These are phyloP conservation scores for Sisor rabdophorus DNA, from an alignment of 2,113 vertebrate species.

Conservation along the genomic window DNA sequence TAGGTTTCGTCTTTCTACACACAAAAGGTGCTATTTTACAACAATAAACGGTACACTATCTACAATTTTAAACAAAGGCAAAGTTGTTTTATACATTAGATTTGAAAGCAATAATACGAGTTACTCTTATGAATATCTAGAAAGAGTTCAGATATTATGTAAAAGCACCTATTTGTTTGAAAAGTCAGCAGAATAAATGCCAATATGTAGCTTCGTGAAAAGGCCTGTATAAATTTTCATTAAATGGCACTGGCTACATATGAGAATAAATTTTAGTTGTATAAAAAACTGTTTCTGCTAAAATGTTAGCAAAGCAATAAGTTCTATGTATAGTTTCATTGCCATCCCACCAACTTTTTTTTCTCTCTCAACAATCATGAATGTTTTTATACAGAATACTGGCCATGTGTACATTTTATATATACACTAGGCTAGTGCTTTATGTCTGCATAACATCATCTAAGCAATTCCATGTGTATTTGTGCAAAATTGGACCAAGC, in stretches of 20 bases:
- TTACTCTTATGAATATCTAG: neutral
- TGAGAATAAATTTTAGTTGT: neutral
- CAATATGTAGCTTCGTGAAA: neutral
- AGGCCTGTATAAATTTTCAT: neutral
- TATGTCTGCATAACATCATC: conserved; percentile 10
- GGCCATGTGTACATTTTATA: neutral
- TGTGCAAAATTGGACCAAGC: neutral
- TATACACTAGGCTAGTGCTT: neutral
- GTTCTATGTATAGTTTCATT: neutral
- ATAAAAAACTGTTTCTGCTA: neutral
- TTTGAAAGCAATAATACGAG: neutral
- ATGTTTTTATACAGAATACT: neutral
- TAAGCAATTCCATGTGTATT: conserved; percentile 8
- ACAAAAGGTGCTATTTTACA: conserved; percentile 18
- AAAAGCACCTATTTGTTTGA: neutral
- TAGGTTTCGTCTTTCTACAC: conserved; percentile 33
- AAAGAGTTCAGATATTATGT: neutral
- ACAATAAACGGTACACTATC: conserved; percentile 18
- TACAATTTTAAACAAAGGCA: neutral
- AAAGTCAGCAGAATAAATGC: neutral
- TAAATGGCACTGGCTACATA: neutral
- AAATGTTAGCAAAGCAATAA: neutral
- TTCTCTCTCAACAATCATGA: neutral
- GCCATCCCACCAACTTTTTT: neutral
- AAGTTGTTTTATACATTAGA: neutral